Evolutionary conservation across 2,797 vertebrate species (phyloP), one percentile per base, ranked within the genome.

Genomic region (Lophura swinhoii): DNA sequence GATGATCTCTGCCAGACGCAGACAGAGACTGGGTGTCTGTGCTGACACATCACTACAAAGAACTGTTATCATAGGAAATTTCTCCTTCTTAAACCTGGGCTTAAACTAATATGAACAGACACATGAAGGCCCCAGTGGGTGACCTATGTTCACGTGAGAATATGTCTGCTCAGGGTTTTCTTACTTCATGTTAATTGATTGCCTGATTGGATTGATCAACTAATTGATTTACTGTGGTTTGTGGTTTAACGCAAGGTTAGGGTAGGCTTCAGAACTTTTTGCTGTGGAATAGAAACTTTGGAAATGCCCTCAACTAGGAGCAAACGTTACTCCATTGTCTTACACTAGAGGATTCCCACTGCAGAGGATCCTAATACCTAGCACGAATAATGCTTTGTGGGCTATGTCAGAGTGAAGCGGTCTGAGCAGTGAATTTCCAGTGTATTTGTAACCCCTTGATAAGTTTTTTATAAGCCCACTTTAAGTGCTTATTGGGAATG

Each of bases 141-240:
- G 92, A 96, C 92, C 93, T 95, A 91, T 92, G 79, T 58, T 95
- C 84, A 35, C 72, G 41, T 0, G 1, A 88, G 91, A 95, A 89
- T 89, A 87, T 84, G 90, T 96, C 93, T 89, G 87, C 79, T 94
- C 92, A 86, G 92, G 93, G 63, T 82, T 96, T 95, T 93, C 92
- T 94, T 96, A 91, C 86, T 89, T 94, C 82, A 78, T 91, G 94
- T 95, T 96, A 94, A 96, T 96, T 95, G 95, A 95, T 95, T 92
- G 87, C 78, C 82, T 94, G 90, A 95, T 95, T 88, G 88, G 90
- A 95, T 96, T 94, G 90, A 94, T 94, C 93, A 94, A 87, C 84
- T 94, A 89, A 95, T 96, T 95, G 91, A 95, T 96, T 95, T 93
- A 78, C 69, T 91, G 76, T 85, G 93, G 84, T 89, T 91, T 93